Percentiles rank a stretch among this genome's conserved stretches.
These are phyloP conservation scores for Numenius phaeopus DNA, from an alignment of 2,797 vertebrate genomes.

Conservation along the genomic window DNA sequence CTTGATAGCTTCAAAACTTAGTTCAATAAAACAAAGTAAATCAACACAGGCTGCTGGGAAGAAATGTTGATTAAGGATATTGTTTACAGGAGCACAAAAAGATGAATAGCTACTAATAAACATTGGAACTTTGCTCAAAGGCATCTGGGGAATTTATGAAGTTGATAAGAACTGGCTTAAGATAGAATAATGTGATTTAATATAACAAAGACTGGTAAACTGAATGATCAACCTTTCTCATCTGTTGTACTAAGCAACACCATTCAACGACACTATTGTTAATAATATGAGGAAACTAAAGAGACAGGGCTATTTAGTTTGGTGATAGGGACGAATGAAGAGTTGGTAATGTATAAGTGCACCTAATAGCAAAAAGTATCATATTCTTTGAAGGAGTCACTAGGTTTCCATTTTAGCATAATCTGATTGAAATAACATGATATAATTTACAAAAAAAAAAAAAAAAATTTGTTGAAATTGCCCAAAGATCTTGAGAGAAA, in stretches of 20 bases:
- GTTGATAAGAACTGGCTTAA: constrained; percentile 38
- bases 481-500: not conserved
- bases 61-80: constrained; percentile 46
- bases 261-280: not conserved
- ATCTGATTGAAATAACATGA: not conserved
- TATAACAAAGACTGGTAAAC: constrained; percentile 22
- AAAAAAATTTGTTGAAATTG: not conserved
- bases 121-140: constrained; percentile 43
- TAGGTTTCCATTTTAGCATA: not conserved
- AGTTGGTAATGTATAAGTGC: not conserved
- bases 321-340: not conserved
- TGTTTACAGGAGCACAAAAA: constrained; percentile 54
- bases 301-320: not conserved
- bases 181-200: constrained; percentile 53
- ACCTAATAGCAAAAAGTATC: not conserved
- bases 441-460: not conserved
- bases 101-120: constrained; percentile 63
- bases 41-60: constrained; percentile 9
- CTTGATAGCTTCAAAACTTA: not conserved
- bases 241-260: not conserved
- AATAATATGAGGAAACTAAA: not conserved
- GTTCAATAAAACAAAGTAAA: constrained; percentile 49
- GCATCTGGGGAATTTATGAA: constrained; percentile 58
- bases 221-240: constrained; percentile 7
- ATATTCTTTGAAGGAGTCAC: not conserved